Conservation (phyloP, 1,140 invertebrate genomes). For the Mylabris phalerata region DNA sequence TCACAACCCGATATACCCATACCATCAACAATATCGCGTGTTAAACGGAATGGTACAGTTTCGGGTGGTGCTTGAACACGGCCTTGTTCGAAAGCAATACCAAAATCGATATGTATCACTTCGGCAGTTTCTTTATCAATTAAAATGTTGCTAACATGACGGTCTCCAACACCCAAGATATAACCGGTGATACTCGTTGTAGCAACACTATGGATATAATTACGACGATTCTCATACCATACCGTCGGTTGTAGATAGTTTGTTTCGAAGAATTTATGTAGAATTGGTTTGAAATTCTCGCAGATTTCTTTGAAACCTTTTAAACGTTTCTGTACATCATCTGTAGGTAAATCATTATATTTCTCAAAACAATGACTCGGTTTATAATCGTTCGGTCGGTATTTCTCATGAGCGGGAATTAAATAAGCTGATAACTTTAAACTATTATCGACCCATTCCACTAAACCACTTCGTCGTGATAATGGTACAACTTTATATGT, state of each 20-base stretch:
- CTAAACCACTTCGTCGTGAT: constrained; percentile 76
- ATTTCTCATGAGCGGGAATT: constrained; percentile 67
- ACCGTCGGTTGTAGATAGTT: constrained; percentile 73
- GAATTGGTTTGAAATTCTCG: constrained; percentile 72
- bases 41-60: no score
- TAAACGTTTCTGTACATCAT: constrained; percentile 32
- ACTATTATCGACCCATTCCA: constrained; percentile 92
- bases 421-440: constrained; percentile 68
- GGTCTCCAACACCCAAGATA: no score
- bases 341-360: constrained; percentile 32
- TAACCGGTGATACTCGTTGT: no score
- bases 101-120: no score
- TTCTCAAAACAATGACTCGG: constrained; percentile 48
- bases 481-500: constrained; percentile 86
- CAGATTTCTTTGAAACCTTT: constrained; percentile 64
- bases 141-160: no score
- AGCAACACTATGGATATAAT: no score
- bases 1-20: no score
- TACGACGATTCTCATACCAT: no score
- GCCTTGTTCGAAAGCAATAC: no score
- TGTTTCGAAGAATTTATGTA: constrained; percentile 88
- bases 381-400: constrained; percentile 63
- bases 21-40: no score
- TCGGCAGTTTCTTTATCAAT: no score
- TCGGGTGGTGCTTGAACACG: no score